Evolutionary conservation across 2,113 vertebrate species (phyloP).

Genomic region (Engraulis encrasicolus): DNA sequence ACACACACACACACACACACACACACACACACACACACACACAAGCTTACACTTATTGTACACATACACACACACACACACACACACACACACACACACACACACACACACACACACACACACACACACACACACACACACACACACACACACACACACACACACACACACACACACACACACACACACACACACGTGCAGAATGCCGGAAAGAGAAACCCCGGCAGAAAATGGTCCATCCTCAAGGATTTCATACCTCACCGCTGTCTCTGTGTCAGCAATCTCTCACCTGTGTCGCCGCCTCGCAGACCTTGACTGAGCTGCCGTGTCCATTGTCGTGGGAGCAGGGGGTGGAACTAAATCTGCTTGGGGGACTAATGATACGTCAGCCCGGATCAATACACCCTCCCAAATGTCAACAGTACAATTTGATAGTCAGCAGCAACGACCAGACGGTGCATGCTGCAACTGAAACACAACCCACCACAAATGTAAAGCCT

Average conservation of each 20-base stretch:
- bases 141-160: background rate
- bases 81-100: background rate
- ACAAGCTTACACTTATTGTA: too few relatives aligned
- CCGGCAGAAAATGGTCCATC: background rate
- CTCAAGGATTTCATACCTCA: constrained; percentile 19
- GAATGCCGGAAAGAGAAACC: background rate
- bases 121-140: constrained; percentile 31
- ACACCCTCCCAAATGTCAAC: background rate
- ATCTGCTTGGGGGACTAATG: background rate
- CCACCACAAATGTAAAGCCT: background rate
- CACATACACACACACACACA: background rate
- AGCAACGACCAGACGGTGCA: too few relatives aligned
- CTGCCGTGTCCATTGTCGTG: background rate
- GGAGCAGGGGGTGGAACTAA: background rate
- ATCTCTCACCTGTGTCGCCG: background rate
- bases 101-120: background rate
- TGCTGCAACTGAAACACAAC: background rate
- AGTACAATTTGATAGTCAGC: background rate
- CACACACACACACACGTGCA: background rate
- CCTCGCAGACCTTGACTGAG: background rate
- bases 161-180: background rate
- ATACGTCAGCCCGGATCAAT: background rate
- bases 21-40: constrained; percentile 33
- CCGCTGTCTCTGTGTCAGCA: constrained; percentile 5
- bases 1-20: constrained; percentile 32